Conservation (phyloP, 2,113 vertebrate species). For the Eudyptes chrysolophus region DNA sequence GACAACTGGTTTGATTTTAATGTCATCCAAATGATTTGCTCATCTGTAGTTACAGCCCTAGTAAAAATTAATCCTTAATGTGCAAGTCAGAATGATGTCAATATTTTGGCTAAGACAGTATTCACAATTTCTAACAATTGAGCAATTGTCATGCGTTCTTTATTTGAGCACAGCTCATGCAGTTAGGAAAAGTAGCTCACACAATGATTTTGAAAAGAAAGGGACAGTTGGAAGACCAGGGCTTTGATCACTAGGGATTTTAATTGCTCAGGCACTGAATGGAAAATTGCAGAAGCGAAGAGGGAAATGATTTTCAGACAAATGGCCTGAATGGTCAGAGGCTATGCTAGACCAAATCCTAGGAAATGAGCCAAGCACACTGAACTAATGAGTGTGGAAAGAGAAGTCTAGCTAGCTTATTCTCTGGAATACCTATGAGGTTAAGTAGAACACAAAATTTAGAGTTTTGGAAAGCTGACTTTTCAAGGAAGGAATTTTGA, state of each 20-base stretch:
- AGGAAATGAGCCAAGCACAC: slow-evolving; percentile 52
- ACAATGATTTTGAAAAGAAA: slow-evolving; percentile 32
- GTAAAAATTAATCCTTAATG: slow-evolving; percentile 13
- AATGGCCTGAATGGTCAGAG: slow-evolving; percentile 38
- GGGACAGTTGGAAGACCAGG: slow-evolving; percentile 35
- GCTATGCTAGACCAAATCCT: slow-evolving; percentile 40
- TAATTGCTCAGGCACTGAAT: slow-evolving; percentile 58
- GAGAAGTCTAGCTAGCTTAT: neutral
- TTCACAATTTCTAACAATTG: neutral
- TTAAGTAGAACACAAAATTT: slow-evolving; percentile 1
- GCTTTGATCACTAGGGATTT: slow-evolving; percentile 52
- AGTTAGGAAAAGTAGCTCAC: neutral
- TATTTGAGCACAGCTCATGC: neutral
- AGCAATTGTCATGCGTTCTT: slow-evolving; percentile 27
- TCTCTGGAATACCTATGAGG: neutral
- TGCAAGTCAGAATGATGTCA: slow-evolving; percentile 37
- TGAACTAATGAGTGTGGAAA: slow-evolving; percentile 43
- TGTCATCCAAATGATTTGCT: slow-evolving; percentile 6
- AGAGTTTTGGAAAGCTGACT: slow-evolving; percentile 29
- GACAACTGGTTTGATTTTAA: slow-evolving; percentile 17
- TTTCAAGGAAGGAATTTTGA: slow-evolving; percentile 29
- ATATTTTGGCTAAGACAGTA: slow-evolving; percentile 48
- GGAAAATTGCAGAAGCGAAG: slow-evolving; percentile 50
- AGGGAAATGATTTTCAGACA: slow-evolving; percentile 53
- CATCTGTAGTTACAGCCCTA: neutral